phyloP scores from a whole-genome alignment of 2,888 invertebrate species.

The Brachypterus glaber region DNA sequence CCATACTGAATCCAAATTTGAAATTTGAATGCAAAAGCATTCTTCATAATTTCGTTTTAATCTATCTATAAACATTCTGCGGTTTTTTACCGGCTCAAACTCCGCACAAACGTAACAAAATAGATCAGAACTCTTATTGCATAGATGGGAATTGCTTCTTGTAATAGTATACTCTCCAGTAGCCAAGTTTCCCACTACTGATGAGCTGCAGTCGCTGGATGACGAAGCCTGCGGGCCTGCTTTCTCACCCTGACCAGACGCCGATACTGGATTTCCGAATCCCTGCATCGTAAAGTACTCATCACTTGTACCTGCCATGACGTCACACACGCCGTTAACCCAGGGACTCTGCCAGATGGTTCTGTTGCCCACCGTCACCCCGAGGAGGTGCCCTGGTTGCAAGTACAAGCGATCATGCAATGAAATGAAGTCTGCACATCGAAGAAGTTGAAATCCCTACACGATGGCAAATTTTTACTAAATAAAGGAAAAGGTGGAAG shows the following conservation, averaged over 20 bases:
- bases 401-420: background rate
- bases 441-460: no score
- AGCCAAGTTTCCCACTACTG: no score
- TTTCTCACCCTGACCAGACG: background rate
- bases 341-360: background rate
- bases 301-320: background rate
- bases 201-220: background rate
- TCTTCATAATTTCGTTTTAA: no score
- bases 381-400: background rate
- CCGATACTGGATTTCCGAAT: no score
- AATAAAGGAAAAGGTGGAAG: no score
- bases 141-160: background rate
- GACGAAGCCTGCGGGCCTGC: background rate
- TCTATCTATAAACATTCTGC: no score
- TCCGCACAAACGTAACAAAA: background rate
- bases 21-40: no score
- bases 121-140: background rate
- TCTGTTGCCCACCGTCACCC: background rate
- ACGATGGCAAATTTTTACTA: no score
- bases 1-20: no score
- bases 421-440: no score
- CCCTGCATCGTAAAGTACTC: background rate
- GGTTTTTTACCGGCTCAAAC: no score
- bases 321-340: background rate
- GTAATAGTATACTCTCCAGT: background rate